Percentiles rank a stretch among this genome's conserved stretches.
These are phyloP conservation scores for Ateles fusciceps DNA, from an alignment of 2,797 vertebrate species.

Conservation along the genomic window DNA sequence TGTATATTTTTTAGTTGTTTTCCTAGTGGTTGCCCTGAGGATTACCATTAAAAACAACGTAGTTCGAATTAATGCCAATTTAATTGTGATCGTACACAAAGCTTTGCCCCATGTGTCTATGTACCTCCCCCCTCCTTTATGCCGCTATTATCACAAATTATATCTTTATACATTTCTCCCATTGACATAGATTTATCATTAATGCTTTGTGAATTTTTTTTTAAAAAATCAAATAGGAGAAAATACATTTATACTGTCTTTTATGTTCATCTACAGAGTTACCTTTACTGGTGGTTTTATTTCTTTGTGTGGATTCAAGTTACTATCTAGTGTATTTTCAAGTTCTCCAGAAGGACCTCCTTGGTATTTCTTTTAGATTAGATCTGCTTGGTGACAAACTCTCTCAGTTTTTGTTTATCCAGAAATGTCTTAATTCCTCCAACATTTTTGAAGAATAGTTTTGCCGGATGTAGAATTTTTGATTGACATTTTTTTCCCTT, in stretches of 20 bases:
- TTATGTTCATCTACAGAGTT: background rate
- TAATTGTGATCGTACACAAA: background rate
- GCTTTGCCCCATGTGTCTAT: background rate
- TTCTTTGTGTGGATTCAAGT: background rate
- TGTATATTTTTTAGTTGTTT: constrained; percentile 14
- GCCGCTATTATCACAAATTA: background rate
- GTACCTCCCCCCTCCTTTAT: background rate
- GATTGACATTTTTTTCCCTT: background rate
- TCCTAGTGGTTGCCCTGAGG: background rate
- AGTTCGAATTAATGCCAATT: background rate
- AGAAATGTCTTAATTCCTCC: background rate
- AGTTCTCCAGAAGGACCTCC: background rate
- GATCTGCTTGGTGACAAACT: background rate
- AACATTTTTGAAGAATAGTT: constrained; percentile 27
- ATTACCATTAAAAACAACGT: background rate
- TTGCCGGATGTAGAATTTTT: background rate
- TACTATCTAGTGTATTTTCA: background rate
- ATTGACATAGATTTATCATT: background rate
- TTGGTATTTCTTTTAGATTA: background rate
- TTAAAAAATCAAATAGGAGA: background rate
- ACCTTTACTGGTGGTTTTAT: background rate
- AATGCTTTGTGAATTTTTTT: background rate
- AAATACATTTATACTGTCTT: background rate
- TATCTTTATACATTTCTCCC: background rate
- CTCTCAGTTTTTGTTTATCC: background rate